phyloP scores from a whole-genome alignment of 2,113 vertebrate species.

The Pandion haliaetus region DNA sequence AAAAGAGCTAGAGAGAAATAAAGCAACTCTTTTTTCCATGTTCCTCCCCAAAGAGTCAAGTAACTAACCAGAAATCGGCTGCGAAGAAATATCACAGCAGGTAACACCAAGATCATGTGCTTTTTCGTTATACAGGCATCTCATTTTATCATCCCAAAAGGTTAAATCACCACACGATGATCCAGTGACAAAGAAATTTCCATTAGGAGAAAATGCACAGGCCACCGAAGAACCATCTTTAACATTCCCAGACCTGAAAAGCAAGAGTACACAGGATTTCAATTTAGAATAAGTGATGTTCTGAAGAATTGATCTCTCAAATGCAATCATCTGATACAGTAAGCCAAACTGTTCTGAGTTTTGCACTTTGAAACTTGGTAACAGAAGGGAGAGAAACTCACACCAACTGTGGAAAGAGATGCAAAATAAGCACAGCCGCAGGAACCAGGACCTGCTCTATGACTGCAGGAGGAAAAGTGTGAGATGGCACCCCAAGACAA shows the following conservation, averaged over 20 bases:
- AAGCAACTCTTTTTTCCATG: not conserved
- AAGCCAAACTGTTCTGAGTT: not conserved
- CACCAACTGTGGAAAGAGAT: not conserved
- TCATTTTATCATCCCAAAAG: slow-evolving; percentile 82
- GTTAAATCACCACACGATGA: slow-evolving; percentile 90
- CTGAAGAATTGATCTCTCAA: not conserved
- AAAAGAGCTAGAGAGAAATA: not conserved
- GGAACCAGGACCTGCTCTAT: not conserved
- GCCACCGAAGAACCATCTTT: slow-evolving; percentile 88
- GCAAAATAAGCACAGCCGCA: not conserved
- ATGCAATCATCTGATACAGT: not conserved
- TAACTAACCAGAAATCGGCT: slow-evolving; percentile 74
- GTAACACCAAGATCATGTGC: slow-evolving; percentile 92
- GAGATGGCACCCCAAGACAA: not conserved
- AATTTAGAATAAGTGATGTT: not conserved
- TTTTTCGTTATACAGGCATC: slow-evolving; percentile 82
- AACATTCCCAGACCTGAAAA: slow-evolving; percentile 82
- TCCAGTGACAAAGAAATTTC: slow-evolving; percentile 84
- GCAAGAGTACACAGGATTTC: not conserved
- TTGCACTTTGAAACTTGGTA: not conserved
- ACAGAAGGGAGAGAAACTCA: not conserved
- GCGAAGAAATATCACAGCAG: slow-evolving; percentile 85
- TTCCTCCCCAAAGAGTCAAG: not conserved
- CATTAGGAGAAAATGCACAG: slow-evolving; percentile 84
- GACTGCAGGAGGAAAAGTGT: not conserved